Conservation (phyloP, 92 coral and sea anemone species). For the Hydrozoanthus gracilis region DNA sequence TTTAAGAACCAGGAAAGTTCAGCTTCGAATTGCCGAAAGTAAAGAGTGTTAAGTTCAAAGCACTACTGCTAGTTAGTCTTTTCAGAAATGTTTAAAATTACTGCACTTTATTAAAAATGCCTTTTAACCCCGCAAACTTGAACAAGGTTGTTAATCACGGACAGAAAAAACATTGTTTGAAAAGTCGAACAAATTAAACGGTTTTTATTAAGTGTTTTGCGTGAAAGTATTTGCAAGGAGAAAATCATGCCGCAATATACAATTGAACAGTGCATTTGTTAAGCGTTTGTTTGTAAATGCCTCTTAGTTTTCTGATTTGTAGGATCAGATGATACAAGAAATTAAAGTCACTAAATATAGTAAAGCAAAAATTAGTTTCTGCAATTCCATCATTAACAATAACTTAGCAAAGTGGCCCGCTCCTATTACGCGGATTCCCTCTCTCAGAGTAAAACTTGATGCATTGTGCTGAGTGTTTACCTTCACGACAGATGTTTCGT, state of each 20-base stretch:
- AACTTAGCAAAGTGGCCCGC: constrained; percentile 22
- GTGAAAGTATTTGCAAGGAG: constrained; percentile 21
- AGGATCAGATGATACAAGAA: constrained; percentile 33
- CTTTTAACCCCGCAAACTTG: background rate
- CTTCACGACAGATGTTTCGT: constrained; percentile 81
- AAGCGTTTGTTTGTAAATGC: constrained; percentile 12
- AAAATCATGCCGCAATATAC: background rate
- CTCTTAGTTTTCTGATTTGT: constrained; percentile 37
- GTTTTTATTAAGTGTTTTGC: constrained; percentile 38
- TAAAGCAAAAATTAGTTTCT: background rate
- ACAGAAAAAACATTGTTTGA: constrained; percentile 21
- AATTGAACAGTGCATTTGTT: background rate
- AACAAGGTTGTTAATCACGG: constrained; percentile 15
- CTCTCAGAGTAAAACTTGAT: background rate
- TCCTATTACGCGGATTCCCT: constrained; percentile 3
- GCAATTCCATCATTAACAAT: constrained; percentile 25
- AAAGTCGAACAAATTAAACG: constrained; percentile 31
- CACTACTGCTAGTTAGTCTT: no score
- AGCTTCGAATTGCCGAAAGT: no score
- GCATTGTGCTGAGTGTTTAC: constrained; percentile 72
- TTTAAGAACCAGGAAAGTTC: no score
- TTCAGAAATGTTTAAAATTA: no score
- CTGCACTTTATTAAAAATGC: background rate
- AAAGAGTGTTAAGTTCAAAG: no score
- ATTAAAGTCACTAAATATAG: constrained; percentile 18